Percentiles rank a stretch among this genome's conserved stretches.
Evolutionary conservation across 2,888 invertebrate genomes (phyloP).

Genomic region (Peribatodes rhomboidaria): DNA sequence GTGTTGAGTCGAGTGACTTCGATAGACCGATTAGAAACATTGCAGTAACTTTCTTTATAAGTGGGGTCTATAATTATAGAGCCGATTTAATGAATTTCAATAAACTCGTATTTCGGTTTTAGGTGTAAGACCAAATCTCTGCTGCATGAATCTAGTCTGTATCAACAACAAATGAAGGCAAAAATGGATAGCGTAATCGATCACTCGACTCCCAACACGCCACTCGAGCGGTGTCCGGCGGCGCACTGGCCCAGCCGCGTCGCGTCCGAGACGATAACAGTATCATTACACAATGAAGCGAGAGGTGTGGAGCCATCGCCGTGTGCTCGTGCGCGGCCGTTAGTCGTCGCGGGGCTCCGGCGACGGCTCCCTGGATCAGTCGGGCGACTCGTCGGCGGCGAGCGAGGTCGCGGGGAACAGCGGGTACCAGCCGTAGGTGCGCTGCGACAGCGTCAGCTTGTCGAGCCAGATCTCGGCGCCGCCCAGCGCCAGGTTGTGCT

Average conservation of each 20-base stretch:
- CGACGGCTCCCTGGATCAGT: constrained; percentile 85
- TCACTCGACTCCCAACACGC: background rate
- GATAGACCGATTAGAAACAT: constrained; percentile 1
- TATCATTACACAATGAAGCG: constrained; percentile 39
- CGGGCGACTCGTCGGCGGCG: constrained; percentile 87
- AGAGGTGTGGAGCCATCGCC: constrained; percentile 65
- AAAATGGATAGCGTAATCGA: background rate
- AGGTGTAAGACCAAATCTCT: too few relatives aligned
- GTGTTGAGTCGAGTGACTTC: background rate
- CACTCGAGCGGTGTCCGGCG: background rate
- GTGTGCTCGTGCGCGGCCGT: constrained; percentile 57
- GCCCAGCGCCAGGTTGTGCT: constrained; percentile 92
- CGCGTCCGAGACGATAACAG: constrained; percentile 36
- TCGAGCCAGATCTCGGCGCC: constrained; percentile 95
- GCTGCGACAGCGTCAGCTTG: constrained; percentile 91
- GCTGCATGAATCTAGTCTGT: too few relatives aligned
- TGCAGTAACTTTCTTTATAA: too few relatives aligned
- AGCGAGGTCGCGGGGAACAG: constrained; percentile 95
- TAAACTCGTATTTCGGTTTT: background rate
- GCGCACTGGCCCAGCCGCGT: background rate
- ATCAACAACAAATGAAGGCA: background rate
- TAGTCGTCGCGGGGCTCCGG: constrained; percentile 77
- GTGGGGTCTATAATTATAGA: too few relatives aligned
- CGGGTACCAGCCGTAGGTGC: constrained; percentile 96
- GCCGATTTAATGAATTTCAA: background rate